Percentiles rank a stretch among this genome's conserved stretches.
Evolutionary conservation across 2,797 vertebrate species (phyloP).

Genomic region (Bradypus variegatus): DNA sequence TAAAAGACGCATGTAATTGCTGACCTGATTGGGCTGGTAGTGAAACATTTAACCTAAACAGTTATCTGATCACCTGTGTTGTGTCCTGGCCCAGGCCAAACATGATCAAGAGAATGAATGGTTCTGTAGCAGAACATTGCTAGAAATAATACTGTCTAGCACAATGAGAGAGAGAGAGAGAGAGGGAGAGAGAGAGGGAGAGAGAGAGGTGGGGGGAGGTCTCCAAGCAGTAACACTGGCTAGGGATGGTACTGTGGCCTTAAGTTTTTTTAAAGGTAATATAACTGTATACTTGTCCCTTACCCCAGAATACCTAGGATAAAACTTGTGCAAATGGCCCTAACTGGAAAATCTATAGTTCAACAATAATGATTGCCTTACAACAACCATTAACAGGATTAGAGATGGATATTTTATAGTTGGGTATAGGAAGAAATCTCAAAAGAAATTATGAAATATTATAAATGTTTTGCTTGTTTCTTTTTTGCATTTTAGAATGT

Average conservation of each 20-base stretch:
- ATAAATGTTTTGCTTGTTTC: not conserved
- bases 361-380: not conserved
- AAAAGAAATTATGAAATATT: not conserved
- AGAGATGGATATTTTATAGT: not conserved
- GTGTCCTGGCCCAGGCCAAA: not conserved
- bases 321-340: not conserved
- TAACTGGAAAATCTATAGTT: not conserved
- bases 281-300: not conserved
- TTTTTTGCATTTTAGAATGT: not conserved
- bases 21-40: not conserved
- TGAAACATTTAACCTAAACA: not conserved
- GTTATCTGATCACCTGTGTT: not conserved
- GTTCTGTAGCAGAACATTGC: not conserved
- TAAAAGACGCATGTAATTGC: accelerated
- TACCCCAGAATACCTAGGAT: not conserved
- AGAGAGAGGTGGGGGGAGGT: not conserved
- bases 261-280: not conserved
- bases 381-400: not conserved
- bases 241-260: no score
- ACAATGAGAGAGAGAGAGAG: not conserved
- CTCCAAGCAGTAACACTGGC: not conserved
- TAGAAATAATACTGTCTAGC: not conserved
- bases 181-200: not conserved
- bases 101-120: not conserved
- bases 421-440: not conserved